Evolutionary conservation across 1,140 invertebrate genomes (phyloP), one percentile per base, ranked within the genome.

Genomic region (Cepaea nemoralis): DNA sequence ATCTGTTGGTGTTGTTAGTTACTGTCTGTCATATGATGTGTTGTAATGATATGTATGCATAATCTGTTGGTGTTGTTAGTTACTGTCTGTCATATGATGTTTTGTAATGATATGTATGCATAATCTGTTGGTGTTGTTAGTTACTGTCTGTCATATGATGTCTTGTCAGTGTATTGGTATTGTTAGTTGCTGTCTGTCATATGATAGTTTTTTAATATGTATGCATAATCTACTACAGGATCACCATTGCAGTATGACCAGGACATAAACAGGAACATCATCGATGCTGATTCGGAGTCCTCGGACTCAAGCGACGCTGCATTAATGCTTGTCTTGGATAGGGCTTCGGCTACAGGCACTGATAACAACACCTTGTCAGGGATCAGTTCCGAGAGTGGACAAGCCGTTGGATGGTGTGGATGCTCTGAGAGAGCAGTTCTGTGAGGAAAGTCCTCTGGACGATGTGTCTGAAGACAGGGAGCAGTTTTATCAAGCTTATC

Each of bases 231-330:
- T 83, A n/a, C 77, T 71, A 67, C 75, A 69, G 83, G 59, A 10
- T 77, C 40, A 50, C 63, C 55, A 19, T 55, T 80, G 76, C 76
- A 59, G 35, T 77, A 55, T 50, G 76, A 77, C 35, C 42, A 77
- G 35, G 76, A 77, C 16, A 19, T 66, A 24, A 42, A 77, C 45
- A 35, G 55, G 12, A 33, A 35, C 35, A 63, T 59, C 39, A 31
- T 67, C 24, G 69, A 79, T 55, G 42, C 37, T 22, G 84, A 83
- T 27, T 78, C 35, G 37, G 75, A 81, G 71, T 84, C 82, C 0
- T 63, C 85, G 3, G 77, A 74, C 5, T 86, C 86, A 2, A 86
- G 84, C 69, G 85, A 86, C 45, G 78, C 80, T 45, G 86, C 86
- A 24, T 31, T 80, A 12, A 78, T 83, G 63, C 42, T 81, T 33